These are phyloP conservation scores for Nemotelus pantherinus DNA, from an alignment of 2,888 invertebrate genomes.

Conservation along the genomic window DNA sequence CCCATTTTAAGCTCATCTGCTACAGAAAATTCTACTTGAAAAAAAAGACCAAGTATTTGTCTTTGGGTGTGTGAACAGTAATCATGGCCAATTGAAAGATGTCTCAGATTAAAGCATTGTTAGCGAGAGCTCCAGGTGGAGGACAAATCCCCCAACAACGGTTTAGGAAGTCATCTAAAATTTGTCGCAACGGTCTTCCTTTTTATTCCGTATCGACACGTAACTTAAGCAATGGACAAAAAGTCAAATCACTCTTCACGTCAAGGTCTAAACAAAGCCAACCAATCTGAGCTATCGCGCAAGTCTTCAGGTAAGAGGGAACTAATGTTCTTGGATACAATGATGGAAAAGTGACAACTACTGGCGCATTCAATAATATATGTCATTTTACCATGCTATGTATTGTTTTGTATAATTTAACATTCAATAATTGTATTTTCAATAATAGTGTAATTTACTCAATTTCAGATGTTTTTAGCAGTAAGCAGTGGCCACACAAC, in stretches of 20 bases:
- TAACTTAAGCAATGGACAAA: constrained; percentile 74
- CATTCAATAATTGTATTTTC: no score
- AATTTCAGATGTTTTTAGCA: constrained; percentile 49
- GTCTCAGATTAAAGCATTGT: constrained; percentile 61
- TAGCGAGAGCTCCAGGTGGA: constrained; percentile 63
- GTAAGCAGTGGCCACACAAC: constrained; percentile 58
- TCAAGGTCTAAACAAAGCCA: constrained; percentile 76
- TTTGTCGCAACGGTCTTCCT: neutral
- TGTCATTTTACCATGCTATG: no score
- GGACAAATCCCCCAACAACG: constrained; percentile 57
- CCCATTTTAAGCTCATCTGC: constrained; percentile 3
- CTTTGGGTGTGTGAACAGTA: constrained; percentile 50
- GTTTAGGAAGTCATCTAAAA: constrained; percentile 12
- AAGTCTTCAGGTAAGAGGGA: constrained; percentile 72
- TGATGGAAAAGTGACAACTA: neutral
- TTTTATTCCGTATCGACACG: neutral
- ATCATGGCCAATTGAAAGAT: constrained; percentile 65
- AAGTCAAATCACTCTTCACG: constrained; percentile 75
- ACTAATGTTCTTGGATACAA: neutral
- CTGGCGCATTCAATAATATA: no score
- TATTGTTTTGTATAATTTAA: no score
- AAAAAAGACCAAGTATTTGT: constrained; percentile 8
- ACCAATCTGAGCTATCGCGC: constrained; percentile 72
- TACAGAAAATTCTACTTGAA: constrained; percentile 25
- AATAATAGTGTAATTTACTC: neutral